Evolutionary conservation across 2,797 vertebrate genomes (phyloP).

Genomic region (Hoplostethus atlanticus): DNA sequence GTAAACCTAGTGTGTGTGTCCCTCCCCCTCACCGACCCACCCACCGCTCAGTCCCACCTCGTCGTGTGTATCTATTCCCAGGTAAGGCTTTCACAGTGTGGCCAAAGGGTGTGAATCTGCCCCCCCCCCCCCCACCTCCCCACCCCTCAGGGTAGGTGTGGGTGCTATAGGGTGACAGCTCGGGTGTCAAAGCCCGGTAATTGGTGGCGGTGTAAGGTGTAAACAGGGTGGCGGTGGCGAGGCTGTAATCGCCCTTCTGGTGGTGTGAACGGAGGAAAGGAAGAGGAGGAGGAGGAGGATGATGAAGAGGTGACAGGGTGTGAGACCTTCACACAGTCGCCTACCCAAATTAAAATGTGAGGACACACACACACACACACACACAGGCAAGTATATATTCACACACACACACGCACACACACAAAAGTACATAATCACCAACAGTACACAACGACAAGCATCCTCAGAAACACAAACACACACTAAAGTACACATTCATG

Average conservation of each 20-base stretch:
- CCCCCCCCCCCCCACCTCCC: slow-evolving; percentile 32
- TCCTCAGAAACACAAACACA: not conserved
- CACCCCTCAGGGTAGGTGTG: slow-evolving; percentile 22
- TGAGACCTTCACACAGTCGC: slow-evolving; percentile 64
- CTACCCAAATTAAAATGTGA: slow-evolving; percentile 29
- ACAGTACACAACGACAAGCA: not conserved
- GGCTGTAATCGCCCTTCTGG: slow-evolving; percentile 71
- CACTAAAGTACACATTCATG: not conserved
- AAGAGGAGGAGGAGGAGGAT: slow-evolving; percentile 43
- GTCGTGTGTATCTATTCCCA: slow-evolving; percentile 55
- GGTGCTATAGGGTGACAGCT: slow-evolving; percentile 50
- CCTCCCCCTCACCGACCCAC: not conserved
- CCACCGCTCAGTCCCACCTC: not conserved
- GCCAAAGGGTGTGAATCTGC: slow-evolving; percentile 65
- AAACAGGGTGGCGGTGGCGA: slow-evolving; percentile 84
- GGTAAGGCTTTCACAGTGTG: slow-evolving; percentile 73
- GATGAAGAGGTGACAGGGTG: slow-evolving; percentile 74
- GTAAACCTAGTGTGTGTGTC: not conserved
- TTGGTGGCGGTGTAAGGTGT: slow-evolving; percentile 84
- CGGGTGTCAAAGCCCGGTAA: slow-evolving; percentile 84
- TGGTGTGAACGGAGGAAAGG: slow-evolving; percentile 68
- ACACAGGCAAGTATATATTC: slow-evolving; percentile 1
- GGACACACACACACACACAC: slow-evolving; percentile 9
- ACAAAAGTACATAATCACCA: not conserved
- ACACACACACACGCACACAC: not conserved